These are phyloP conservation scores for Pseudomyrmex concolor DNA, from an alignment of 1,140 invertebrate genomes.

Conservation along the genomic window DNA sequence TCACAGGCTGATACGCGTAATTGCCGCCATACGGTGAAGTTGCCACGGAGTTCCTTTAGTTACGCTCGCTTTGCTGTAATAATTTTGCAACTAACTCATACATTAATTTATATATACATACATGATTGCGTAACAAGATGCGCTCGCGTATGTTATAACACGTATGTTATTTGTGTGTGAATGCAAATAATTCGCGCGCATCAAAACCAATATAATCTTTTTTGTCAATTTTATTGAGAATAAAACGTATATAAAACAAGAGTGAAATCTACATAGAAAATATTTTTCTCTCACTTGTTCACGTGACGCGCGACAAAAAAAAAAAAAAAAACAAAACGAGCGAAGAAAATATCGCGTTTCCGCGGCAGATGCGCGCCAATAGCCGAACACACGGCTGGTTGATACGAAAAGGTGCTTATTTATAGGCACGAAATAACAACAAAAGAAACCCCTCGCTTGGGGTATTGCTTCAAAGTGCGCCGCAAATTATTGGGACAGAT, in stretches of 20 bases:
- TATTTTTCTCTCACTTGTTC: neutral
- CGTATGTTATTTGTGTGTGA: neutral
- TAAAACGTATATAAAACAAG: neutral
- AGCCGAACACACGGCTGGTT: neutral
- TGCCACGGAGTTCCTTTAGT: conserved; percentile 44
- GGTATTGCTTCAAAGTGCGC: neutral
- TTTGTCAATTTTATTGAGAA: neutral
- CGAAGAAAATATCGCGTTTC: neutral
- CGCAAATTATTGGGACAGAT: conserved; percentile 48
- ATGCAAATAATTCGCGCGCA: conserved; percentile 7
- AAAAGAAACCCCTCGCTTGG: conserved; percentile 6
- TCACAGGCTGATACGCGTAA: conserved; percentile 56
- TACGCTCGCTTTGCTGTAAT: conserved; percentile 17
- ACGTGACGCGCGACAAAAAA: neutral
- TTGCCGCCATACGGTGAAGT: conserved; percentile 46
- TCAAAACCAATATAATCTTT: neutral
- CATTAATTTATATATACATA: conserved; percentile 35
- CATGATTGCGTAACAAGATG: too few relatives aligned
- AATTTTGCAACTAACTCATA: conserved; percentile 40
- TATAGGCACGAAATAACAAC: conserved; percentile 20
- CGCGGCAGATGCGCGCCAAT: neutral
- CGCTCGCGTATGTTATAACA: neutral
- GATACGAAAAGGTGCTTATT: neutral
- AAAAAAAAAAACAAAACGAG: neutral
- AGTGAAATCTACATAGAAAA: neutral